Base-by-base conservation (phyloP, 2,113 vertebrate species). In the Ameiurus melas region DNA sequence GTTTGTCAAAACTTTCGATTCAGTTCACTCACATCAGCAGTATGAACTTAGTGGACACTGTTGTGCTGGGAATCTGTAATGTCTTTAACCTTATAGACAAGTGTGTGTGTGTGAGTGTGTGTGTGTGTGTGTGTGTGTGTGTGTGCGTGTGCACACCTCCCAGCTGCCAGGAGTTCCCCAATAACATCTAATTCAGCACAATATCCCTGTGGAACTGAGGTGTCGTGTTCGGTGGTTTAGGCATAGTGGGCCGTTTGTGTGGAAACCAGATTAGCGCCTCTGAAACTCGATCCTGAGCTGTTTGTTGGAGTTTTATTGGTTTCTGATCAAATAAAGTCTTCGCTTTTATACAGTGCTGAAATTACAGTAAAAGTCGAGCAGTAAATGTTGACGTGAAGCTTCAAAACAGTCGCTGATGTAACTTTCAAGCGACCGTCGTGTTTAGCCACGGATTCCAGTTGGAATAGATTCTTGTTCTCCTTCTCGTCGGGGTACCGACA, bases 101-200 rank as follows among this genome's bases (percentile, higher is more conserved):
- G n/a, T 83, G 81, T 62, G 57, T 82, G 80, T 82, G 55, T 83
- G 55, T 47, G 4, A n/a, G n/a, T n/a, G n/a, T n/a, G n/a, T 43
- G 73, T 43, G 33, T 77, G 27, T 79, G 75, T 47, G 47, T 80
- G 16, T 53, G 47, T 82, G 22, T 68, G 82, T n/a, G 82, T 66
- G 30, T 84, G 82, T 66, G 82, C 68, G 82, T 51, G 62, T 47
- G 62, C 8, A 1, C 51, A 81, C n/a, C 30, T 57, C 47, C n/a
- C 78, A 58, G 78, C 78, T 81, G 78, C n/a, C 53, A 81, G 16
- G 5, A 51, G 53, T 58, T 57, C 30, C 53, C 53, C 78, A 81
- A 81, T 81, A 81, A 20, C 78, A 81, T 33, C 53, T 57, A 81
- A 81, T 81, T 81, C 53, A 33, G 78, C 20, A 33, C 16, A 55